phyloP scores from a whole-genome alignment of 1,140 invertebrate genomes.

The Penaeus indicus region DNA sequence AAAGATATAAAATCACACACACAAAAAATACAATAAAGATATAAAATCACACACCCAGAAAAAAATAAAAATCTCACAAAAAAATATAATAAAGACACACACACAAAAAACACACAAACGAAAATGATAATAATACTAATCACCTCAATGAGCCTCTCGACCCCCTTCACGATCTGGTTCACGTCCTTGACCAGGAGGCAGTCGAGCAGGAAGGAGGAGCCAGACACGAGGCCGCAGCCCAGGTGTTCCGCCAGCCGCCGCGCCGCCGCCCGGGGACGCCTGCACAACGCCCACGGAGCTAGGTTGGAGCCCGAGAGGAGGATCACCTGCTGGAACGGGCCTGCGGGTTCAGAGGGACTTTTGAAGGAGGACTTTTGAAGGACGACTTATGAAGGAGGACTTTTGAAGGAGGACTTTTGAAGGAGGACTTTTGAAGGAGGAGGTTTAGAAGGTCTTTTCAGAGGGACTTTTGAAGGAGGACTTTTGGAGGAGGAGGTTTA shows the following conservation, averaged over 20 bases:
- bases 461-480: no score
- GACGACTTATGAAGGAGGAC: no score
- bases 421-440: no score
- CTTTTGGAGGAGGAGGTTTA: constrained; percentile 24
- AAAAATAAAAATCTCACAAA: no score
- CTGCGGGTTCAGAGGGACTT: constrained; percentile 3
- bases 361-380: not conserved
- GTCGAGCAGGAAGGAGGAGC: constrained; percentile 35
- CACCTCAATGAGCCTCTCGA: constrained; percentile 50
- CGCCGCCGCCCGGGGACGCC: constrained; percentile 32
- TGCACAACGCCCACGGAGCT: constrained; percentile 36
- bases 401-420: no score
- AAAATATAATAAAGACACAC: no score
- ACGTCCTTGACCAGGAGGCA: constrained; percentile 40
- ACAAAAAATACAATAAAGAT: no score
- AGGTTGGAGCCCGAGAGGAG: constrained; percentile 44
- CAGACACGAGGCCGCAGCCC: constrained; percentile 33
- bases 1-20: no score
- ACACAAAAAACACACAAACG: not conserved
- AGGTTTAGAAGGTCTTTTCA: no score
- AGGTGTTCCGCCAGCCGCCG: constrained; percentile 45
- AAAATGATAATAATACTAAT: not conserved
- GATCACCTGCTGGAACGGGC: constrained; percentile 56
- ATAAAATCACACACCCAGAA: no score
- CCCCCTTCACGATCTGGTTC: constrained; percentile 49